phyloP scores from a whole-genome alignment of 2,888 invertebrate genomes.

The Congeria kusceri region DNA sequence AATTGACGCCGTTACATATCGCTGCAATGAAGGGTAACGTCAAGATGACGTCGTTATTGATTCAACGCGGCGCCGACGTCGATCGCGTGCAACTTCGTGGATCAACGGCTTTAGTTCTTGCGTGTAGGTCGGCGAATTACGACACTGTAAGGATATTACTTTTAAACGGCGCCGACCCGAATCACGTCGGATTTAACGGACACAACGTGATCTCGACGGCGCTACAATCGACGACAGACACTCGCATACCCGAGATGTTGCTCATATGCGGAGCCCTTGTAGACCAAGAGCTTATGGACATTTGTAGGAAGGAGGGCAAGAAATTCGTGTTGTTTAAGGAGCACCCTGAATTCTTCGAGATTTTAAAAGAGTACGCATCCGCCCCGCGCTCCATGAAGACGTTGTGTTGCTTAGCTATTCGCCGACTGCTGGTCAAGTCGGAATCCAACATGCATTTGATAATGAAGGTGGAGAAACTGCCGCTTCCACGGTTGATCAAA shows the following conservation, averaged over 20 bases:
- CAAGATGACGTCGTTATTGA: constrained; percentile 70
- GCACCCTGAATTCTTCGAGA: constrained; percentile 66
- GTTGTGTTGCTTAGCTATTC: constrained; percentile 68
- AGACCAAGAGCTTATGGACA: constrained; percentile 65
- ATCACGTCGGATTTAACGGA: constrained; percentile 75
- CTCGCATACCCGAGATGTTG: constrained; percentile 69
- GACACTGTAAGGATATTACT: constrained; percentile 71
- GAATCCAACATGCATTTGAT: constrained; percentile 64
- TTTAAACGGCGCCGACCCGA: constrained; percentile 78
- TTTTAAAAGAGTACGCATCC: constrained; percentile 63
- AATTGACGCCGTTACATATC: constrained; percentile 76
- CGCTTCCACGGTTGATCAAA: constrained; percentile 72
- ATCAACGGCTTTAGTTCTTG: constrained; percentile 74
- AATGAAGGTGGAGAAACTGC: constrained; percentile 71
- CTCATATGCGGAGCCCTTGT: constrained; percentile 72
- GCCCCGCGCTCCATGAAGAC: constrained; percentile 68
- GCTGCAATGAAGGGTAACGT: constrained; percentile 76
- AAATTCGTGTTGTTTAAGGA: constrained; percentile 61
- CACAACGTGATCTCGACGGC: constrained; percentile 76
- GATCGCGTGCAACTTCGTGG: constrained; percentile 76
- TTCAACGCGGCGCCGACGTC: constrained; percentile 72
- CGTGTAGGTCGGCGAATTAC: constrained; percentile 71
- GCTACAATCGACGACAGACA: constrained; percentile 67
- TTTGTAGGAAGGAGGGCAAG: constrained; percentile 71
- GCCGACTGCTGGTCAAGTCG: constrained; percentile 65